Percentiles rank a stretch among this genome's conserved stretches.
Evolutionary conservation across 2,888 invertebrate genomes (phyloP).

Genomic region (Margaritifera margaritifera): DNA sequence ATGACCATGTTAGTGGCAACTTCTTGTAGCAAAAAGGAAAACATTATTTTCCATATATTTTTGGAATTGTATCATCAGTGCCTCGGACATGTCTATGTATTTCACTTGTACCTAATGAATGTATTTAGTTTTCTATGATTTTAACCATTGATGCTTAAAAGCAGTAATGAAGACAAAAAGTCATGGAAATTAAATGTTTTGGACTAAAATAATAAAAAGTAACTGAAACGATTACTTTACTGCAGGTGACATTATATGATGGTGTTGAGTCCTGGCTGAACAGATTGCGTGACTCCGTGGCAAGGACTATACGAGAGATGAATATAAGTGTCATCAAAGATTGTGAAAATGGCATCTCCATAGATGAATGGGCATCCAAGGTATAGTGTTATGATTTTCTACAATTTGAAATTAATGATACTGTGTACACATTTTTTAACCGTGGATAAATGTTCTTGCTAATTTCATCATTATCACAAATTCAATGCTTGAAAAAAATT

Average conservation of each 20-base stretch:
- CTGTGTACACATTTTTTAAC: background rate
- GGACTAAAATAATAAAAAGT: background rate
- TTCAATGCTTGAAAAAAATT: no score
- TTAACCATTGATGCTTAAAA: no score
- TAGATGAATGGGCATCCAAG: conserved; percentile 71
- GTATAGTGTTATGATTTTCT: conserved; percentile 40
- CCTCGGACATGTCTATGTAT: no score
- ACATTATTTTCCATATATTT: no score
- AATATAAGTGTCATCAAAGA: conserved; percentile 64
- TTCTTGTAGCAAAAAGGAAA: no score
- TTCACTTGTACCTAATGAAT: no score
- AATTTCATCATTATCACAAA: no score
- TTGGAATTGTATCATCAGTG: no score
- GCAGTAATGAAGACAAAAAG: no score
- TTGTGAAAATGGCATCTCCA: conserved; percentile 60
- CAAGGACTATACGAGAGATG: conserved; percentile 63
- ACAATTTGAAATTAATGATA: background rate
- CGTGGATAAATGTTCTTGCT: no score
- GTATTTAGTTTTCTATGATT: no score
- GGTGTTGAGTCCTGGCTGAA: conserved; percentile 71
- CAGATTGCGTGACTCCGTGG: conserved; percentile 61
- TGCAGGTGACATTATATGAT: conserved; percentile 64
- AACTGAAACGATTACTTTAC: background rate
- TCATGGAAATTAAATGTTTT: background rate
- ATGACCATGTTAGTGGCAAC: no score